phyloP scores from a whole-genome alignment of 2,888 invertebrate species.

The Lithodes maja region DNA sequence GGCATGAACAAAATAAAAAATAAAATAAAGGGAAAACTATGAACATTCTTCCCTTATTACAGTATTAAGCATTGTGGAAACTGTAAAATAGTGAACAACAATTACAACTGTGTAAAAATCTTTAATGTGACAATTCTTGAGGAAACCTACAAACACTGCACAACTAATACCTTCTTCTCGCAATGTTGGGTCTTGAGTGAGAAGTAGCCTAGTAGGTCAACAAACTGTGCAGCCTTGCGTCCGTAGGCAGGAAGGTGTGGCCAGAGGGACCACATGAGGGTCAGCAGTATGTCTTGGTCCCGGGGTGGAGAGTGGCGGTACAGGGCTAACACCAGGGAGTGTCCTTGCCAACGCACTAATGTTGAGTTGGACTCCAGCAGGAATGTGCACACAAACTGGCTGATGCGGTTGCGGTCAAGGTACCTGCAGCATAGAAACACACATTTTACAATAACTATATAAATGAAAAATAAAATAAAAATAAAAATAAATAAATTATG shows the following conservation, averaged over 20 bases:
- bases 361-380: constrained; percentile 94
- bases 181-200: constrained; percentile 82
- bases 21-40: constrained; percentile 14
- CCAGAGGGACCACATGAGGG: constrained; percentile 94
- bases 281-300: constrained; percentile 87
- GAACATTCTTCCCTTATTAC: constrained; percentile 76
- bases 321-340: constrained; percentile 87
- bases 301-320: constrained; percentile 87
- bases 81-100: background rate
- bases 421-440: constrained; percentile 49
- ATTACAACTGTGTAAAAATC: background rate
- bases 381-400: constrained; percentile 90
- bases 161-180: constrained; percentile 67
- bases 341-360: constrained; percentile 96
- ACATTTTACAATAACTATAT: too few species aligned
- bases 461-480: too few species aligned
- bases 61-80: constrained; percentile 2
- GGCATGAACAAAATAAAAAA: constrained; percentile 44
- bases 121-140: background rate
- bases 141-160: too few species aligned
- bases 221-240: constrained; percentile 95
- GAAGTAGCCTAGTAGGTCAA: constrained; percentile 96
- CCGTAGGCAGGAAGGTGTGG: constrained; percentile 92
- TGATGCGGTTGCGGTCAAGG: constrained; percentile 74
- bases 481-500: too few species aligned